A percentile compares a stretch with the other conserved stretches of the same genome.
phyloP scores from a whole-genome alignment of 1,140 invertebrate genomes.

The Drosophila sturtevanti region DNA sequence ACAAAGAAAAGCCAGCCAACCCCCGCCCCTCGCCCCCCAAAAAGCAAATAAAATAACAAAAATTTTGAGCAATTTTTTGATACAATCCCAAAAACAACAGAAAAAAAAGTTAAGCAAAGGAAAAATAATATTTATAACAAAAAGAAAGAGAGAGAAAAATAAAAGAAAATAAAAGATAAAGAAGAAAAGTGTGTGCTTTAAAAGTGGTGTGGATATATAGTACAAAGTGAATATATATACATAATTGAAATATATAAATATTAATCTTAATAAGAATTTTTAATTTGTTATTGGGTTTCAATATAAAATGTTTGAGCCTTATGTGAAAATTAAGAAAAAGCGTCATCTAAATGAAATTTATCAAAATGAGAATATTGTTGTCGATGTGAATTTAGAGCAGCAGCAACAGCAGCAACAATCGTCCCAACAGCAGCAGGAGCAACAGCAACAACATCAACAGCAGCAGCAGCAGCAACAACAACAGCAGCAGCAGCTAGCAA shows the following conservation, averaged over 20 bases:
- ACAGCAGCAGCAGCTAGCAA: conserved; percentile 26
- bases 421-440: conserved; percentile 33
- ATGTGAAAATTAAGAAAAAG: conserved; percentile 83
- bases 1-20: conserved; percentile 29
- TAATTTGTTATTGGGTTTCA: conserved; percentile 22
- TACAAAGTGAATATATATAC: conserved; percentile 23
- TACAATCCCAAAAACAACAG: conserved; percentile 42
- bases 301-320: conserved; percentile 81
- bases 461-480: conserved; percentile 39
- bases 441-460: conserved; percentile 9
- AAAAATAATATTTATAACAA: conserved; percentile 37
- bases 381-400: conserved; percentile 65
- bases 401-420: conserved; percentile 43
- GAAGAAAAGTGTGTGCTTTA: conserved; percentile 26
- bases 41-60: neutral
- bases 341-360: conserved; percentile 76
- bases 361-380: conserved; percentile 66
- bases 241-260: conserved; percentile 14
- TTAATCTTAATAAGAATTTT: conserved; percentile 24
- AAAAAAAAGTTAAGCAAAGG: conserved; percentile 22
- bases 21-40: neutral
- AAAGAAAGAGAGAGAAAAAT: conserved; percentile 19
- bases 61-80: conserved; percentile 46
- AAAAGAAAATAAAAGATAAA: conserved; percentile 14
- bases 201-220: conserved; percentile 1